phyloP scores from a whole-genome alignment of 1,140 invertebrate genomes.

The Odontomachus brunneus region DNA sequence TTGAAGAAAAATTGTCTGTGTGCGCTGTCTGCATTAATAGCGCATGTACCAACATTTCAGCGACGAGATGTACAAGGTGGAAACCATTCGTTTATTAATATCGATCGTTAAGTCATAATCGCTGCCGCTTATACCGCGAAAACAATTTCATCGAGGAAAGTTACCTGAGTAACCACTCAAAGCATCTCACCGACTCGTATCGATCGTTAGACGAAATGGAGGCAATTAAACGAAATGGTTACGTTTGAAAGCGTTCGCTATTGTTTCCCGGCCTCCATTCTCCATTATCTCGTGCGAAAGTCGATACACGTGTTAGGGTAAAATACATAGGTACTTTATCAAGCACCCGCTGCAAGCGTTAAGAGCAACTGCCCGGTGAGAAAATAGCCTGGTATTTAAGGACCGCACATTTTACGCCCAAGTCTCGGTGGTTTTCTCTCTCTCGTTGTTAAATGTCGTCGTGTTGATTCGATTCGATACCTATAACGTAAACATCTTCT shows the following conservation, averaged over 20 bases:
- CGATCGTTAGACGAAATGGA: conserved; percentile 54
- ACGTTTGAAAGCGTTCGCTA: conserved; percentile 50
- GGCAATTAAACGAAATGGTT: conserved; percentile 61
- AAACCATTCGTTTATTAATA: conserved; percentile 1
- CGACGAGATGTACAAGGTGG: background rate
- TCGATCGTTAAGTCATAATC: conserved; percentile 13
- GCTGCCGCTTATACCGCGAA: conserved; percentile 35
- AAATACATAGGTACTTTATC: conserved; percentile 58
- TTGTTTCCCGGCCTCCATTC: conserved; percentile 50
- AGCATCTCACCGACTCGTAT: conserved; percentile 31
- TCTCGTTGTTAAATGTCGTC: background rate
- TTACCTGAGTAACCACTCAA: conserved; percentile 34
- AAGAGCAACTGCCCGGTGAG: conserved; percentile 27
- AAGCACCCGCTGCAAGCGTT: conserved; percentile 33
- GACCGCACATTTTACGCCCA: background rate
- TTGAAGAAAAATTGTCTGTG: too few relatives aligned
- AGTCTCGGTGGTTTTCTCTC: background rate
- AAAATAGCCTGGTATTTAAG: conserved; percentile 19
- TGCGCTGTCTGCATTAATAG: too few relatives aligned
- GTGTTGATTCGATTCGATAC: background rate
- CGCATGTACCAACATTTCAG: too few relatives aligned
- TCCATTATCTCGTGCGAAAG: conserved; percentile 55
- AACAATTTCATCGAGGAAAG: conserved; percentile 44
- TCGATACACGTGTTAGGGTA: conserved; percentile 58
- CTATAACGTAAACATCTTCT: background rate